These are phyloP conservation scores for Rhodinocichla rosea DNA, from an alignment of 2,113 vertebrate genomes.

Conservation along the genomic window DNA sequence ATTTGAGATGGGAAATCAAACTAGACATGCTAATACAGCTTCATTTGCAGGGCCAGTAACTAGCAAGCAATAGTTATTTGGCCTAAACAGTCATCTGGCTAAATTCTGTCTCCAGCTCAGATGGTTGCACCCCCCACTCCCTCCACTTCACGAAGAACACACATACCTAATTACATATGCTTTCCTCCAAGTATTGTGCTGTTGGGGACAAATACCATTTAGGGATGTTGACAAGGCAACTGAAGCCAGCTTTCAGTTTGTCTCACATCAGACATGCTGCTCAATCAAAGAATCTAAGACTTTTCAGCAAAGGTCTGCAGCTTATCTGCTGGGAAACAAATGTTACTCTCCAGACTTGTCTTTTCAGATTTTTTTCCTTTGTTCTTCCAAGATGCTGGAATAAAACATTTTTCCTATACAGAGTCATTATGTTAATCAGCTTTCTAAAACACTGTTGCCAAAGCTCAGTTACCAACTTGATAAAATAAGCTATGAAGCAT, in stretches of 20 bases:
- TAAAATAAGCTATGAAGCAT: neutral
- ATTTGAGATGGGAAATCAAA: neutral
- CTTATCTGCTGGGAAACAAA: neutral
- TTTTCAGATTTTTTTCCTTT: neutral
- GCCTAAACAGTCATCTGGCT: neutral
- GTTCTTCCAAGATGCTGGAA: neutral
- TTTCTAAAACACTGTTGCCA: neutral
- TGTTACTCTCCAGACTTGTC: neutral
- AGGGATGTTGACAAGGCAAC: neutral
- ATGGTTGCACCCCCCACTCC: neutral
- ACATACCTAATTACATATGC: neutral
- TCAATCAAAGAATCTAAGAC: neutral
- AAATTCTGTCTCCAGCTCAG: neutral
- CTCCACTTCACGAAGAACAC: neutral
- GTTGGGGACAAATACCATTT: neutral
- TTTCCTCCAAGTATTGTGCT: neutral
- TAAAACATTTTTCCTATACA: neutral
- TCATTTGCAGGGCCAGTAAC: neutral
- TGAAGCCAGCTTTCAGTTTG: slow-evolving; percentile 30
- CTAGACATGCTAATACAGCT: neutral
- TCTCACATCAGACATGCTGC: neutral
- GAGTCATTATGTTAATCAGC: neutral
- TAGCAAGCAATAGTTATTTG: neutral
- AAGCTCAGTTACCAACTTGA: neutral
- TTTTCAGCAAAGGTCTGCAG: neutral